These are phyloP conservation scores for Nanorana parkeri DNA, from an alignment of 2,113 vertebrate species.

Conservation along the genomic window DNA sequence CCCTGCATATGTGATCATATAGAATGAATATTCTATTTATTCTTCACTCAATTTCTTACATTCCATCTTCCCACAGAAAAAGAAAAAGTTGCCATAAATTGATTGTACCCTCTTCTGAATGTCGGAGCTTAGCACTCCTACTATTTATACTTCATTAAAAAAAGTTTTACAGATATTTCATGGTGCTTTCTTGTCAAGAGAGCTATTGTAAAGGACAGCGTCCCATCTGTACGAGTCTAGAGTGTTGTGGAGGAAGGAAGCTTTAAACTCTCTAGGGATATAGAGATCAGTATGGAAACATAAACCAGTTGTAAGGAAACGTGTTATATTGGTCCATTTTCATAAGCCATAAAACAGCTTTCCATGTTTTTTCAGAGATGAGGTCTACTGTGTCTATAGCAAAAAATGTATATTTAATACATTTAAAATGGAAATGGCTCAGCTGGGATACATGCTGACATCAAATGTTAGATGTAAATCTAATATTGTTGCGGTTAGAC, in stretches of 20 bases:
- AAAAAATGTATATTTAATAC: slow-evolving; percentile 10
- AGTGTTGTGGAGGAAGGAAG: slow-evolving; percentile 34
- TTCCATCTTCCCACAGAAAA: background rate
- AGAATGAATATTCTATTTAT: slow-evolving; percentile 1
- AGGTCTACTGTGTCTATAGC: slow-evolving; percentile 2
- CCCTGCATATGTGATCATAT: background rate
- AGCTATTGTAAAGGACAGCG: slow-evolving; percentile 23
- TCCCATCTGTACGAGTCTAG: slow-evolving; percentile 24
- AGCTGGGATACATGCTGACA: background rate
- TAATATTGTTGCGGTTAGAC: too few species aligned
- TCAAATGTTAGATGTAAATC: too few species aligned
- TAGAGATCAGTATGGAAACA: slow-evolving; percentile 40
- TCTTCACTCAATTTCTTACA: background rate
- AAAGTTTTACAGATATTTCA: slow-evolving; percentile 22
- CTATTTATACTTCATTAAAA: slow-evolving; percentile 42
- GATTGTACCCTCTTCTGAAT: background rate
- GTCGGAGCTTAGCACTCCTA: slow-evolving; percentile 6
- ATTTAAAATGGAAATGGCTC: slow-evolving; percentile 9
- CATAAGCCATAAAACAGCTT: slow-evolving; percentile 36
- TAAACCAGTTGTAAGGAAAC: slow-evolving; percentile 46
- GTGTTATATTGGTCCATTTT: slow-evolving; percentile 27
- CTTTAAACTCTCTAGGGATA: slow-evolving; percentile 34
- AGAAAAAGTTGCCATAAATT: slow-evolving; percentile 6
- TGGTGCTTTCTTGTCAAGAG: slow-evolving; percentile 20
- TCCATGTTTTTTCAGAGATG: slow-evolving; percentile 34